Evolutionary conservation across 1,140 invertebrate genomes (phyloP).

Genomic region (Mizuhopecten yessoensis): DNA sequence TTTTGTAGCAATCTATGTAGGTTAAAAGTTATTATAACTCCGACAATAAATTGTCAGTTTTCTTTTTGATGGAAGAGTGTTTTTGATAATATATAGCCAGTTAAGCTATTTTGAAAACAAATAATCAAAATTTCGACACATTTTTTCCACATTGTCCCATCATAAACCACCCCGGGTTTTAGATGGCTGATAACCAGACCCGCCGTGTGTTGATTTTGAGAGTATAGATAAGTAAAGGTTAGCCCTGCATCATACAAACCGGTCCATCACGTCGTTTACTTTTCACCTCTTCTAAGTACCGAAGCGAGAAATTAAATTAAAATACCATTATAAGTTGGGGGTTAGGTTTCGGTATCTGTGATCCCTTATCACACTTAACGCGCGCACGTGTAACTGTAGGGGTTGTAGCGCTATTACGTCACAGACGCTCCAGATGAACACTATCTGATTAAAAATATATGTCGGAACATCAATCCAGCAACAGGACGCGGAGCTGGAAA

Average conservation of each 20-base stretch:
- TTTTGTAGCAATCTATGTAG: not conserved
- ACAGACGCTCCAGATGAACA: slow-evolving; percentile 26
- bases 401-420: slow-evolving; percentile 7
- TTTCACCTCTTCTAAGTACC: not conserved
- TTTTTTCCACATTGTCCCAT: not conserved
- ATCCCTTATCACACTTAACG: slow-evolving; percentile 31
- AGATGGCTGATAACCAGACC: not conserved
- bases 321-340: slow-evolving; percentile 4
- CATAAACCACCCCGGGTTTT: not conserved
- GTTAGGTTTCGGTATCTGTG: slow-evolving; percentile 9
- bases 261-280: not conserved
- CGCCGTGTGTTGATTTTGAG: not conserved
- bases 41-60: not conserved
- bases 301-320: slow-evolving; percentile 35
- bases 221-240: not conserved
- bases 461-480: not conserved
- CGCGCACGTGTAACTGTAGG: slow-evolving; percentile 4
- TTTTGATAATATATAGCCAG: slow-evolving; percentile 8
- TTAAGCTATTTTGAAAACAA: slow-evolving; percentile 22
- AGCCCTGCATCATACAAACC: not conserved
- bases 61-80: slow-evolving; percentile 8
- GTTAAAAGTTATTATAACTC: not conserved
- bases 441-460: slow-evolving; percentile 18
- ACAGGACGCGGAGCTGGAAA: not conserved
- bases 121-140: slow-evolving; percentile 28